phyloP scores from a whole-genome alignment of 2,888 invertebrate genomes.

The Scaptodrosophila latifasciaeformis region DNA sequence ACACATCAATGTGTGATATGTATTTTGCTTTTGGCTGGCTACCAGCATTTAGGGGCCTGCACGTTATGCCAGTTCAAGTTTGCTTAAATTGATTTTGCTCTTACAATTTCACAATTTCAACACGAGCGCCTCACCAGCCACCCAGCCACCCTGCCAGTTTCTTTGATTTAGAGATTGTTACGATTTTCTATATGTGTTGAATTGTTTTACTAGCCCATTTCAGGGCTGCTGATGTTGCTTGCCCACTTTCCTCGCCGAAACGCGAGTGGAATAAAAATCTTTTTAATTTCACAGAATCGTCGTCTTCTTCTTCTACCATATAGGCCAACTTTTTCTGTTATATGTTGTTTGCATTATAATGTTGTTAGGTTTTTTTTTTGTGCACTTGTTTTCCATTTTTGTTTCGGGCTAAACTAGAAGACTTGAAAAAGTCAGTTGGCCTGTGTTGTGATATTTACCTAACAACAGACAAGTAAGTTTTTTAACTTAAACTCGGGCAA shows the following conservation, averaged over 20 bases:
- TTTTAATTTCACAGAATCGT: conserved; percentile 14
- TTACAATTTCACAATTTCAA: conserved; percentile 52
- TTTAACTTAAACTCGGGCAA: conserved; percentile 38
- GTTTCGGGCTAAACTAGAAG: no score
- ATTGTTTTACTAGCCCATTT: conserved; percentile 48
- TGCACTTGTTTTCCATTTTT: no score
- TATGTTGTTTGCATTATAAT: background rate
- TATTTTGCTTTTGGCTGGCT: conserved; percentile 30
- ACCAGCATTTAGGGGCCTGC: conserved; percentile 32
- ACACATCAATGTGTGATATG: conserved; percentile 6
- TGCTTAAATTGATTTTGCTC: conserved; percentile 64
- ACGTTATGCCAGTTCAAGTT: conserved; percentile 55
- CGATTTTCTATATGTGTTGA: conserved; percentile 37
- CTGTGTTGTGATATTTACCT: conserved; percentile 6
- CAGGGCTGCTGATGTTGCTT: conserved; percentile 21
- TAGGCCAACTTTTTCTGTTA: conserved; percentile 27
- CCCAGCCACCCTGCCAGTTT: no score
- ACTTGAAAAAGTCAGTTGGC: background rate
- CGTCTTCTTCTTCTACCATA: conserved; percentile 7
- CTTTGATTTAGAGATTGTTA: no score
- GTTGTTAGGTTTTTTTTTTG: background rate
- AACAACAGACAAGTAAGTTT: conserved; percentile 32
- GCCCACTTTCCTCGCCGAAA: conserved; percentile 16
- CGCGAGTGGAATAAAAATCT: conserved; percentile 59
- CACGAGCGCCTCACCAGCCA: no score